Evolutionary conservation across 1,140 invertebrate genomes (phyloP).

Genomic region (Diorhabda elongata): DNA sequence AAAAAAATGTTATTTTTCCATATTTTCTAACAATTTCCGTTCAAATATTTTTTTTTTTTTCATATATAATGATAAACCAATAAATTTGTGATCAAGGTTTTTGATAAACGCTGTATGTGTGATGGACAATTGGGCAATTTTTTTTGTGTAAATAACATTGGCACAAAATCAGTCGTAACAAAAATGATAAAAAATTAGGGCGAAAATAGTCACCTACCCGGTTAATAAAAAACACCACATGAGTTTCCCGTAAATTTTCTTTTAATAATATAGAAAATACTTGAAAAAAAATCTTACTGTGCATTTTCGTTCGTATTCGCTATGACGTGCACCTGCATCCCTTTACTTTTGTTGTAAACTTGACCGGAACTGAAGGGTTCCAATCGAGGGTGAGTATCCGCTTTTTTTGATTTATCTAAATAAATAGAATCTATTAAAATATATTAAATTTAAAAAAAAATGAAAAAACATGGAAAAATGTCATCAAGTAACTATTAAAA

Average conservation of each 20-base stretch:
- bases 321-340: conserved; percentile 82
- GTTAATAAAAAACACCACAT: background rate
- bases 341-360: conserved; percentile 84
- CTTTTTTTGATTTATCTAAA: conserved; percentile 45
- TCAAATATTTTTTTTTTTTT: no score
- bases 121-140: background rate
- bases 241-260: background rate
- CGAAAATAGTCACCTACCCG: background rate
- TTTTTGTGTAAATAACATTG: conserved; percentile 8
- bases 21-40: no score
- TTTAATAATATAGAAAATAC: no score
- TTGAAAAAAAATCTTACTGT: background rate
- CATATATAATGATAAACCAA: no score
- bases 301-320: conserved; percentile 30
- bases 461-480: background rate
- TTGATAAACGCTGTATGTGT: no score
- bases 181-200: background rate
- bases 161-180: conserved; percentile 14
- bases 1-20: no score
- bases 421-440: conserved; percentile 9
- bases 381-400: conserved; percentile 60
- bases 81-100: no score
- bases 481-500: background rate
- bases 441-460: background rate
- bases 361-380: conserved; percentile 83